Conservation (phyloP, 2,797 vertebrate genomes). For the Hozukius guyotensis region DNA sequence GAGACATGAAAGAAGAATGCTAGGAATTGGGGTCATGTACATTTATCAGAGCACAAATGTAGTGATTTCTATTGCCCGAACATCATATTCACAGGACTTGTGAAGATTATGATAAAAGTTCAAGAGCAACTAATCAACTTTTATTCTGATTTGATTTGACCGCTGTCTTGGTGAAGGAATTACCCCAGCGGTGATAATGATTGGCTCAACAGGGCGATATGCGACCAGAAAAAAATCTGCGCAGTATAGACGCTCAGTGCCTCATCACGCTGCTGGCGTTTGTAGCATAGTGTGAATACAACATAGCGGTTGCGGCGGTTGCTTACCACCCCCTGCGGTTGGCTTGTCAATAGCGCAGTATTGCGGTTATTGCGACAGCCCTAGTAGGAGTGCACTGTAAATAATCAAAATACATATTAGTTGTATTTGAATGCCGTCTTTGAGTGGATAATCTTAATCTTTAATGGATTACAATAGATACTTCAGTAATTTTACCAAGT, state of each 20-base stretch:
- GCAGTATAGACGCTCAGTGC: too few relatives aligned
- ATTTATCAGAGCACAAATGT: slow-evolving; percentile 8
- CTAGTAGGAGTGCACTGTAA: background rate
- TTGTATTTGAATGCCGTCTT: background rate
- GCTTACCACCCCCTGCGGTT: too few relatives aligned
- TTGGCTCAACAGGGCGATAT: too few relatives aligned
- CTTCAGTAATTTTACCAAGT: background rate
- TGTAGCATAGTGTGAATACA: too few relatives aligned
- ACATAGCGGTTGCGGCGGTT: too few relatives aligned
- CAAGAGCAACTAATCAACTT: background rate
- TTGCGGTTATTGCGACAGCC: background rate
- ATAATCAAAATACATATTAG: background rate
- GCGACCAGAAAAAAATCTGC: too few relatives aligned
- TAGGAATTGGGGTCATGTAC: slow-evolving; percentile 32
- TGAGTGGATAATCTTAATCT: background rate
- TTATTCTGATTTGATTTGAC: too few relatives aligned
- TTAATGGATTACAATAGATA: background rate
- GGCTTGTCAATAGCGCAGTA: too few relatives aligned
- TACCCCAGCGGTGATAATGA: too few relatives aligned
- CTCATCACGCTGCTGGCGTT: too few relatives aligned
- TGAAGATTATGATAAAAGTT: background rate
- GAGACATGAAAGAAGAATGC: slow-evolving; percentile 47
- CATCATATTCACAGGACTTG: background rate
- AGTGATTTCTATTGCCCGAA: background rate
- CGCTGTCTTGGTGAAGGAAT: too few relatives aligned